Evolutionary conservation across 2,888 invertebrate species (phyloP).

Genomic region (Drosophila infuscata): DNA sequence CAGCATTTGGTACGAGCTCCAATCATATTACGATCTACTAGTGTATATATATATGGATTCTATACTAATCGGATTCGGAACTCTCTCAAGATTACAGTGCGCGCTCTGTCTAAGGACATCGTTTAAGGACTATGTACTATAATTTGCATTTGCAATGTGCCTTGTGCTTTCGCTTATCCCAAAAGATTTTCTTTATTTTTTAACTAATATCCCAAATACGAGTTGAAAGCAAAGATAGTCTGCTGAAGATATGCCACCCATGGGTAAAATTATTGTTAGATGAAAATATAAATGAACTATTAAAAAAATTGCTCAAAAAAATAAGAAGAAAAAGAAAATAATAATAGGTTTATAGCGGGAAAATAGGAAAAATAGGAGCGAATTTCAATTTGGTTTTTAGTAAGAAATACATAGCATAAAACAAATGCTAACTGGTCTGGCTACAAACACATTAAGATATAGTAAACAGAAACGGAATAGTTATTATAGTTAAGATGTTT

Average conservation of each 20-base stretch:
- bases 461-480: constrained; percentile 26
- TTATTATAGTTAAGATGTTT: constrained; percentile 18
- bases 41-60: not conserved
- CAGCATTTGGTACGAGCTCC: constrained; percentile 79
- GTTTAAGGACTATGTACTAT: constrained; percentile 46
- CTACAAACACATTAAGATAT: constrained; percentile 48
- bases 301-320: not conserved
- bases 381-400: constrained; percentile 21
- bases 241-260: constrained; percentile 18
- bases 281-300: constrained; percentile 21
- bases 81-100: constrained; percentile 36
- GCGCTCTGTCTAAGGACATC: constrained; percentile 37
- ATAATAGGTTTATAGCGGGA: constrained; percentile 17
- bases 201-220: not conserved
- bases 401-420: constrained; percentile 65
- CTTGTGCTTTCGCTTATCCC: constrained; percentile 59
- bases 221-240: constrained; percentile 16
- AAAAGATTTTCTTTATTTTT: not conserved
- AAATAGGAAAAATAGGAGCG: constrained; percentile 9
- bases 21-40: constrained; percentile 16
- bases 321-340: not conserved
- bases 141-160: constrained; percentile 56
- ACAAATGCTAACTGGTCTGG: constrained; percentile 83
- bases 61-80: constrained; percentile 13
- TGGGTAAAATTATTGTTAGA: constrained; percentile 6